Percentiles rank a stretch among this genome's conserved stretches.
Evolutionary conservation across 2,797 vertebrate genomes (phyloP).

Genomic region (Dermochelys coriacea): DNA sequence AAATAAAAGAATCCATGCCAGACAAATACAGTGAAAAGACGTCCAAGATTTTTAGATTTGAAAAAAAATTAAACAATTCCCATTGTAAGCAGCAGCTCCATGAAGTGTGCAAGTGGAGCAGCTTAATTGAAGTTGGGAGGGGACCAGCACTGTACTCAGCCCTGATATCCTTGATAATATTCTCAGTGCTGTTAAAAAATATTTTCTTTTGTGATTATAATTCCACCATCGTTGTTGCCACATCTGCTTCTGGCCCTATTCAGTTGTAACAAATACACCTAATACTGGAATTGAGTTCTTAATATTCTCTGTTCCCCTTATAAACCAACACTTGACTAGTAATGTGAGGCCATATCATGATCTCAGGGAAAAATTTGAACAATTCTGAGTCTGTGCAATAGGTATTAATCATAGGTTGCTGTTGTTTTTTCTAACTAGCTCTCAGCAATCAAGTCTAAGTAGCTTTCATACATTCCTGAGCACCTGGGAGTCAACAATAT

Average conservation of each 20-base stretch:
- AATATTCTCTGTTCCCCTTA: background rate
- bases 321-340: background rate
- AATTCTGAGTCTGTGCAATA: background rate
- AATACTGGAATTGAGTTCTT: background rate
- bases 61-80: background rate
- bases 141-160: background rate
- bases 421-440: background rate
- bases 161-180: background rate
- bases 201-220: background rate
- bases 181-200: background rate
- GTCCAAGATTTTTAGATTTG: background rate
- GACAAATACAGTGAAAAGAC: background rate
- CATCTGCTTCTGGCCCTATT: no score
- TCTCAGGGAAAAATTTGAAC: background rate
- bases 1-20: background rate
- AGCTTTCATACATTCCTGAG: background rate
- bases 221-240: background rate
- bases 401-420: background rate
- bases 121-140: background rate
- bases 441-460: background rate
- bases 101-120: background rate
- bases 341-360: background rate
- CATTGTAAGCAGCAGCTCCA: background rate
- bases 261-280: no score
- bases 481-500: background rate